These are phyloP conservation scores for Anseranas semipalmata DNA, from an alignment of 2,113 vertebrate species.

Conservation along the genomic window DNA sequence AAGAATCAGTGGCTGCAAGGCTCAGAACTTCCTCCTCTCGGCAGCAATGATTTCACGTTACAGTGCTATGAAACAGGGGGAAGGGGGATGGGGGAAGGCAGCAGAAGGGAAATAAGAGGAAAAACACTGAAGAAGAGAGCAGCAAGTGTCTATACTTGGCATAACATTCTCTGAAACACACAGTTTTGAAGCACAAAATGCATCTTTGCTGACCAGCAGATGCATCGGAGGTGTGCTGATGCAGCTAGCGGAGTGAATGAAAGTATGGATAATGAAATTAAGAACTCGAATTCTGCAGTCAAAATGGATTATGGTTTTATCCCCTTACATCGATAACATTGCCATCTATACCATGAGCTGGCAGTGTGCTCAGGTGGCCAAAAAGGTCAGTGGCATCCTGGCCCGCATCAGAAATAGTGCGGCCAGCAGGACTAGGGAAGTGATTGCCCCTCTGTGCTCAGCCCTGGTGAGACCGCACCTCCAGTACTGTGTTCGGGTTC, in stretches of 20 bases:
- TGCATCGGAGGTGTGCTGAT: not conserved
- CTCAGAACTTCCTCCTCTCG: not conserved
- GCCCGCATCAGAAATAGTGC: too few species aligned
- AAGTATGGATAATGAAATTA: not conserved
- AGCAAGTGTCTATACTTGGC: not conserved
- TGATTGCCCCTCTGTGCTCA: too few species aligned
- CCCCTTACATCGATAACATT: not conserved
- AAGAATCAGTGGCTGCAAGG: not conserved
- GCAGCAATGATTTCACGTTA: not conserved
- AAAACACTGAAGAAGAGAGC: not conserved
- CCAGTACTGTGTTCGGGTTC: too few species aligned
- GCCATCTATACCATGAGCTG: too few species aligned
- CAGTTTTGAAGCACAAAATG: not conserved
- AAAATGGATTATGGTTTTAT: not conserved
- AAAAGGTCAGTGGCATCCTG: too few species aligned
- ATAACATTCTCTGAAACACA: not conserved
- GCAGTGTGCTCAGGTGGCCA: too few species aligned
- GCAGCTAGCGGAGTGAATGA: not conserved
- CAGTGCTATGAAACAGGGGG: not conserved
- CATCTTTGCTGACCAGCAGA: not conserved
- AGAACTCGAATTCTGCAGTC: not conserved
- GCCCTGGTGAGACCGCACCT: too few species aligned
- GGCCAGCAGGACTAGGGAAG: too few species aligned
- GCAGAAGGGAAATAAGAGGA: not conserved
- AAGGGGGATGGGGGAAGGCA: not conserved